Conservation (phyloP, 2,113 vertebrate genomes). For the Notothenia coriiceps region DNA sequence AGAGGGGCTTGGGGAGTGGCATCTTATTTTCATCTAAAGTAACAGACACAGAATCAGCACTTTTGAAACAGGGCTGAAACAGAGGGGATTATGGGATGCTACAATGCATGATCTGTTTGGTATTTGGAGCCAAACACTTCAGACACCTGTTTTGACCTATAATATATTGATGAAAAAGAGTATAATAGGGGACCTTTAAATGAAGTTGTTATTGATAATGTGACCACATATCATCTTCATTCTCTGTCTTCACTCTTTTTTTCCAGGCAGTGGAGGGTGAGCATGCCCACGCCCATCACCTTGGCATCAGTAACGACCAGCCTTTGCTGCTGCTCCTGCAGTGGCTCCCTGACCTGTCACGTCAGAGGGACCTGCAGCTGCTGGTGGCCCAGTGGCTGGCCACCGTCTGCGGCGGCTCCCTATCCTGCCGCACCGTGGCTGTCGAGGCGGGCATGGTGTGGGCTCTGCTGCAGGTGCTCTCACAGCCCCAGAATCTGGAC, state of each 20-base stretch:
- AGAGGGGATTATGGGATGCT: too few relatives aligned
- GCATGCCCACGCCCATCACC: slow-evolving; percentile 81
- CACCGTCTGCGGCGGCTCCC: slow-evolving; percentile 88
- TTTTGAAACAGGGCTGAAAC: too few relatives aligned
- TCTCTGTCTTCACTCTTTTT: slow-evolving; percentile 4
- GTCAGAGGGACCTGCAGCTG: slow-evolving; percentile 87
- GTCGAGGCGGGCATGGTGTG: slow-evolving; percentile 93
- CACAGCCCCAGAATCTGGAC: slow-evolving; percentile 79
- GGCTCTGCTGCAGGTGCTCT: slow-evolving; percentile 86
- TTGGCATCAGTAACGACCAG: slow-evolving; percentile 92
- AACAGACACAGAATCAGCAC: too few relatives aligned
- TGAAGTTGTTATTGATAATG: slow-evolving; percentile 4
- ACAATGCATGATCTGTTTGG: too few relatives aligned
- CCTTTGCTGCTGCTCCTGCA: slow-evolving; percentile 90
- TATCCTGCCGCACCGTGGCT: slow-evolving; percentile 90
- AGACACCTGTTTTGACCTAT: too few relatives aligned
- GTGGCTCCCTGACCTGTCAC: slow-evolving; percentile 89
- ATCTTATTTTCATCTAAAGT: too few relatives aligned
- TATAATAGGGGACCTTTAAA: background rate
- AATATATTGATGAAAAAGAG: too few relatives aligned
- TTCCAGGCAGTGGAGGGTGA: slow-evolving; percentile 92
- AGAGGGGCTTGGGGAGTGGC: too few relatives aligned
- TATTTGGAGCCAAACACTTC: too few relatives aligned
- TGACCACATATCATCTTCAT: background rate
- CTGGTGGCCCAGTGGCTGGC: slow-evolving; percentile 89